Evolutionary conservation across 1,140 invertebrate genomes (phyloP), one percentile per base, ranked within the genome.

Genomic region (Drosophila nigrodunni): DNA sequence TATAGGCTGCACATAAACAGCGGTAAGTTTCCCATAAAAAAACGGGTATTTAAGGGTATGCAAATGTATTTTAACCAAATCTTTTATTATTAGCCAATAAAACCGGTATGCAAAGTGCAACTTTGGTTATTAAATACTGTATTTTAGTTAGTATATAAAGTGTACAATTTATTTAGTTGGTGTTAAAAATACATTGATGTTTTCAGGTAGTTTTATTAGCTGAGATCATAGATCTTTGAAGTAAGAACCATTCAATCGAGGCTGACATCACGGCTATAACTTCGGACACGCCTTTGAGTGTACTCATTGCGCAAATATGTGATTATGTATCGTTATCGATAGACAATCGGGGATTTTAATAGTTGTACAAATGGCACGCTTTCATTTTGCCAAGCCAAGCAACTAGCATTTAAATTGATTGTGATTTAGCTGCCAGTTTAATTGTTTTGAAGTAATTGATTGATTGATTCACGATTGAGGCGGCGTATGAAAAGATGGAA

Each of bases 381-480:
- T 88, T 88, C 85, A 71, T 82, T 87, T 87, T 70, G 66, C 44
- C 49, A 68, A 62, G 60, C 52, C 49, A 68, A 62, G 60, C 9
- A 72, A 82, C 54, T 68, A 41, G 60, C 18, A 61, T 50, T 49
- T n/a, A 69, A 83, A 74, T 73, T 80, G 73, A 72, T 69, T 72
- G 75, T 61, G 34, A 35, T 34, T 55, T 61, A 69, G 58, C 58
- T 62, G 50, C 11, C 21, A 70, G 47, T 70, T 82, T 62, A 66
- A 87, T 77, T 87, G 72, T 71, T 50, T 69, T 77, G 68, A 64
- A 71, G 41, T 82, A 80, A 83, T 88, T 83, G 77, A 87, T 87
- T 80, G 82, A 80, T 75, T 80, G 52, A 55, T 43, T 41, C 21
- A 6, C 35, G 65, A 74, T 79, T 74, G 78, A 49, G 60, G 25